These are phyloP conservation scores for Congeria kusceri DNA, from an alignment of 2,888 invertebrate species.

Conservation along the genomic window DNA sequence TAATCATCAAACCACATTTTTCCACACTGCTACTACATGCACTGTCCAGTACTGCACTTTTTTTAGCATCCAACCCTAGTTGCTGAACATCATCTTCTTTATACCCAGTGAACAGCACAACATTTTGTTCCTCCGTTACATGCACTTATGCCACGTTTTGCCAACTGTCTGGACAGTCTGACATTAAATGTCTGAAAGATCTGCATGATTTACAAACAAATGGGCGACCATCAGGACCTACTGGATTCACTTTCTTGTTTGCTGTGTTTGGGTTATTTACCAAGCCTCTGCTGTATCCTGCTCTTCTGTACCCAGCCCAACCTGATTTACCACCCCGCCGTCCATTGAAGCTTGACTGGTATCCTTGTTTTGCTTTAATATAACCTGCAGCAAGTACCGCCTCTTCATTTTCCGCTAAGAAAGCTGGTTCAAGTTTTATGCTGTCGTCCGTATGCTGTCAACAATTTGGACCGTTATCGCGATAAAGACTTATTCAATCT, in stretches of 20 bases:
- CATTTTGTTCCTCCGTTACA: constrained; percentile 36
- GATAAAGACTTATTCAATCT: no score
- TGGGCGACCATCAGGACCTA: constrained; percentile 36
- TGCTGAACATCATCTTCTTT: constrained; percentile 31
- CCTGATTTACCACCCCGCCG: no score
- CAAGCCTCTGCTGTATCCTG: no score
- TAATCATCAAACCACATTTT: constrained; percentile 46
- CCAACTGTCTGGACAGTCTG: constrained; percentile 57
- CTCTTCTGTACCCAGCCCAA: no score
- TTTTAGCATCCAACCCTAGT: constrained; percentile 45
- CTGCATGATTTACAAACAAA: constrained; percentile 53
- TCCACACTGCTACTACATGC: constrained; percentile 65
- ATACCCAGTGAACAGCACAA: constrained; percentile 52
- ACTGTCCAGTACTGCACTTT: constrained; percentile 63
- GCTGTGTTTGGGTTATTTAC: no score
- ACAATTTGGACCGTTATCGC: no score
- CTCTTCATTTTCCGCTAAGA: no score
- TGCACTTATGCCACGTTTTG: constrained; percentile 45
- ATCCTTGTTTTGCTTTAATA: no score
- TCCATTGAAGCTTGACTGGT: no score
- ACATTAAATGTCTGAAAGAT: constrained; percentile 47
- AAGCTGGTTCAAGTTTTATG: no score
- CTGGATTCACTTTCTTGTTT: constrained; percentile 34
- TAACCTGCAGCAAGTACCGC: no score
- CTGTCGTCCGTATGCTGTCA: no score